Conservation (phyloP, 2,888 invertebrate species). For the Amblyteles armatorius region DNA sequence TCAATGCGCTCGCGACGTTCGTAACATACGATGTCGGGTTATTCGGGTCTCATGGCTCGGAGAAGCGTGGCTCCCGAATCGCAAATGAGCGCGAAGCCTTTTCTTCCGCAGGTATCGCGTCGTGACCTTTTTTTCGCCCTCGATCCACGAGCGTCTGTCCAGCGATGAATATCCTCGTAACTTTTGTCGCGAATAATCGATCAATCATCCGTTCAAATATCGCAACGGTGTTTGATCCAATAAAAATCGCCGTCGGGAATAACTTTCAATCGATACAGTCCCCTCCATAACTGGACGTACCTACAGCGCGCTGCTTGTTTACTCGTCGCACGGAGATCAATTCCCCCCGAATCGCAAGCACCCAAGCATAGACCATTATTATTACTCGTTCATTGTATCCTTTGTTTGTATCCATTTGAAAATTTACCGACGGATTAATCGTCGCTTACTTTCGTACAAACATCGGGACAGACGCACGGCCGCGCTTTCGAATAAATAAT, state of each 20-base stretch:
- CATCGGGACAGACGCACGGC: neutral
- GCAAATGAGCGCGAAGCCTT: slow-evolving; percentile 52
- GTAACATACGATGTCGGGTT: neutral
- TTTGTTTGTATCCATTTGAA: slow-evolving; percentile 48
- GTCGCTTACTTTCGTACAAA: neutral
- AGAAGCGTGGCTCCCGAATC: slow-evolving; percentile 44
- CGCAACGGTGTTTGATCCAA: neutral
- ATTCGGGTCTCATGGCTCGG: slow-evolving; percentile 8
- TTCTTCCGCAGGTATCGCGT: slow-evolving; percentile 21
- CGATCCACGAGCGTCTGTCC: neutral
- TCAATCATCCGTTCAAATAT: neutral
- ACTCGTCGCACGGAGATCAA: slow-evolving; percentile 59
- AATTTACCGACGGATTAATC: slow-evolving; percentile 22
- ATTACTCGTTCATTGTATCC: slow-evolving; percentile 25
- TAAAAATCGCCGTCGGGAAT: slow-evolving; percentile 3
- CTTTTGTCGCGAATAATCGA: neutral
- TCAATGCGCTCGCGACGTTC: neutral
- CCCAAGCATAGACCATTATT: slow-evolving; percentile 12
- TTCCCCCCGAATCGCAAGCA: slow-evolving; percentile 43
- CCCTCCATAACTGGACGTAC: neutral
- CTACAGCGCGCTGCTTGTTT: slow-evolving; percentile 45
- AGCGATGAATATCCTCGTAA: neutral
- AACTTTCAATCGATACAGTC: slow-evolving; percentile 14
- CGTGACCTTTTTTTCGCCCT: neutral
- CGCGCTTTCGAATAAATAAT: neutral